Evolutionary conservation across 2,113 vertebrate genomes (phyloP).

Genomic region (Pogona vitticeps): DNA sequence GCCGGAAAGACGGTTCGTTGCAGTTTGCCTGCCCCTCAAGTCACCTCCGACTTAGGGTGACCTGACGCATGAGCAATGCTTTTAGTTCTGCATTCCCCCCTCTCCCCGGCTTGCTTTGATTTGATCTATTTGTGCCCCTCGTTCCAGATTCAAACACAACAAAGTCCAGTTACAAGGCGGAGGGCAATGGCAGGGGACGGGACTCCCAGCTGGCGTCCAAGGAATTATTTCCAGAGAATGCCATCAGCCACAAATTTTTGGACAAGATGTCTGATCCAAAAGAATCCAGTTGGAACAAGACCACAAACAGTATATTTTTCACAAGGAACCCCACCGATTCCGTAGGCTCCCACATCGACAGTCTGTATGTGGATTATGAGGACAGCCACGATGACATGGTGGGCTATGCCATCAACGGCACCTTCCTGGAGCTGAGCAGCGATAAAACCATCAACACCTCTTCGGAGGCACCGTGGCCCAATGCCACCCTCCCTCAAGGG

Average conservation of each 20-base stretch:
- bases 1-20: too few relatives aligned
- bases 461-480: conserved; percentile 77
- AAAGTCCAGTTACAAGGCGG: conserved; percentile 65
- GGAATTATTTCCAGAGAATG: conserved; percentile 81
- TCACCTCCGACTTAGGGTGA: too few relatives aligned
- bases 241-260: conserved; percentile 85
- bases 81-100: conserved; percentile 18
- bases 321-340: conserved; percentile 75
- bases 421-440: conserved; percentile 83
- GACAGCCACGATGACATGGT: conserved; percentile 68
- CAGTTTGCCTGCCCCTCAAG: too few relatives aligned
- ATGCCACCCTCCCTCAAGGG: conserved; percentile 74
- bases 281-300: conserved; percentile 84
- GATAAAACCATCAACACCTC: conserved; percentile 80
- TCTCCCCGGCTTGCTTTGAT: conserved; percentile 29
- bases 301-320: conserved; percentile 83
- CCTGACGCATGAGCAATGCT: too few relatives aligned
- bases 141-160: conserved; percentile 75
- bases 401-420: conserved; percentile 75
- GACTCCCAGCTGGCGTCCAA: conserved; percentile 63
- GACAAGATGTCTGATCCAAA: conserved; percentile 73
- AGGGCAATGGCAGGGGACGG: conserved; percentile 59
- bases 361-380: conserved; percentile 79
- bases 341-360: conserved; percentile 64
- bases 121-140: conserved; percentile 53